Evolutionary conservation across 2,888 invertebrate genomes (phyloP).

Genomic region (Morpho helenor): DNA sequence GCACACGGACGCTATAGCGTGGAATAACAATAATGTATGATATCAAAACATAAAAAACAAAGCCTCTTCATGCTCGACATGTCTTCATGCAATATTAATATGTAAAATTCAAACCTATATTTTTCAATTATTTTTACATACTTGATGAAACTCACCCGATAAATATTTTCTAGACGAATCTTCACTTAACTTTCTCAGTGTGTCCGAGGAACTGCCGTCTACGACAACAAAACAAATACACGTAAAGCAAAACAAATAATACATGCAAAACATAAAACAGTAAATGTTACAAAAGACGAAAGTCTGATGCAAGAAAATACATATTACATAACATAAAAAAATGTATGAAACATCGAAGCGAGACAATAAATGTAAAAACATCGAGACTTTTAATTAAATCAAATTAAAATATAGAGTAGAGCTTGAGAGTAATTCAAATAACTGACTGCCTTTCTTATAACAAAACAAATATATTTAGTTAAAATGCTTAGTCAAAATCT

Average conservation of each 20-base stretch:
- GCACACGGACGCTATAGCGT: constrained; percentile 32
- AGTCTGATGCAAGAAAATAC: constrained; percentile 17
- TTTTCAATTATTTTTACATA: constrained; percentile 10
- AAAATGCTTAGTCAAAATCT: no score
- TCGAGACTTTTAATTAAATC: constrained; percentile 3
- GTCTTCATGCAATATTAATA: constrained; percentile 45
- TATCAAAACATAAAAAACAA: constrained; percentile 35
- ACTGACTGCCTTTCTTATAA: no score
- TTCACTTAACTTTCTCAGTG: constrained; percentile 72
- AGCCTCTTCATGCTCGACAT: constrained; percentile 56
- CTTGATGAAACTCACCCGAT: constrained; percentile 60
- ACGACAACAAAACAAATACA: constrained; percentile 72
- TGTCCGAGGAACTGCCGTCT: constrained; percentile 75
- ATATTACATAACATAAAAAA: constrained; percentile 14
- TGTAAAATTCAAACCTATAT: constrained; percentile 5
- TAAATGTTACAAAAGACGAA: constrained; percentile 14
- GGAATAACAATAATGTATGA: constrained; percentile 36
- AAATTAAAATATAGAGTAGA: constrained; percentile 32
- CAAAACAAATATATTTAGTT: no score
- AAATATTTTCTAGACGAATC: constrained; percentile 76
- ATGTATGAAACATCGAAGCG: constrained; percentile 22
- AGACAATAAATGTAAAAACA: constrained; percentile 27
- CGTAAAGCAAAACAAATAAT: constrained; percentile 65
- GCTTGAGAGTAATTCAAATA: not conserved
- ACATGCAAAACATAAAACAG: constrained; percentile 50